A percentile compares a stretch with the other conserved stretches of the same genome.
Evolutionary conservation across 2,888 invertebrate genomes (phyloP).

Genomic region (Dasypogon diadema): DNA sequence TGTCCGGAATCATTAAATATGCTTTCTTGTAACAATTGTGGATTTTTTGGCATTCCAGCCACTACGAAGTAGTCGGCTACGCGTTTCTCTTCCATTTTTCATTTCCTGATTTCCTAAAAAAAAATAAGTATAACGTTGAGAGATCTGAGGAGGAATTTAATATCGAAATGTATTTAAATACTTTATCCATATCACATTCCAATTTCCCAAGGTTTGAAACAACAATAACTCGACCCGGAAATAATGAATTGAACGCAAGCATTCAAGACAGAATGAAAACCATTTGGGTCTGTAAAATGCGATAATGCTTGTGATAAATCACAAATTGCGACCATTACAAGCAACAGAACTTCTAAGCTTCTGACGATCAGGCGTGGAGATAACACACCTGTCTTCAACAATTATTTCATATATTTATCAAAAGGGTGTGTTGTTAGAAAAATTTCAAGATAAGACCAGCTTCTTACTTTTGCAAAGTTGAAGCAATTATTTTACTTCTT

Average conservation of each 20-base stretch:
- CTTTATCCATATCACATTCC: too few relatives aligned
- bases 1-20: constrained; percentile 82
- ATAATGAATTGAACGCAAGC: background rate
- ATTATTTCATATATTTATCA: too few relatives aligned
- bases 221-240: background rate
- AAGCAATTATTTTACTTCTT: too few relatives aligned
- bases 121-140: background rate
- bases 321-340: too few relatives aligned
- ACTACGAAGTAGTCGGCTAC: constrained; percentile 99
- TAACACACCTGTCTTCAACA: too few relatives aligned
- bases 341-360: too few relatives aligned
- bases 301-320: too few relatives aligned
- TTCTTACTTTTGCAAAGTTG: too few relatives aligned
- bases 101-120: constrained; percentile 20
- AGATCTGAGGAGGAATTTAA: background rate
- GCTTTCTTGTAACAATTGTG: constrained; percentile 80
- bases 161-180: background rate
- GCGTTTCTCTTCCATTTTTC: constrained; percentile 83
- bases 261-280: background rate
- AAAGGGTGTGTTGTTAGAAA: too few relatives aligned
- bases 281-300: background rate
- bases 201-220: too few relatives aligned
- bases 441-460: too few relatives aligned
- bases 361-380: too few relatives aligned
- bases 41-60: constrained; percentile 90